Percentiles rank a stretch among this genome's conserved stretches.
Evolutionary conservation across 1,140 invertebrate genomes (phyloP).

Genomic region (Elymnias hypermnestra): DNA sequence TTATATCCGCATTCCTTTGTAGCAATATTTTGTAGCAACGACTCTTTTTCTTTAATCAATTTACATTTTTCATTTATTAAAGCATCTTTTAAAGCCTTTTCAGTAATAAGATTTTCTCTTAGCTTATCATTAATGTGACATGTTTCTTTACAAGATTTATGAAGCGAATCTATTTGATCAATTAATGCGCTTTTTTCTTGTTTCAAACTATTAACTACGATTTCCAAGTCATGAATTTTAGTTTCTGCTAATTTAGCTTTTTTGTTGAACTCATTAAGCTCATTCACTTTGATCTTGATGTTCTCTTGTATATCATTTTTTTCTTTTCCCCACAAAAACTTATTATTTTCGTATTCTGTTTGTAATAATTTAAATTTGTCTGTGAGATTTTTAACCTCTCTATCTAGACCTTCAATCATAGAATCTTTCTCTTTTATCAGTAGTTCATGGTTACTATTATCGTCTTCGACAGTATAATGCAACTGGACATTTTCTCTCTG

Average conservation of each 20-base stretch:
- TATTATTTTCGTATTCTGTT: constrained; percentile 31
- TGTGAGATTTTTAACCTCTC: constrained; percentile 18
- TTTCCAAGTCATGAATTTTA: constrained; percentile 13
- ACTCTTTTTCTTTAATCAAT: constrained; percentile 17
- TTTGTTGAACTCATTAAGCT: constrained; percentile 9
- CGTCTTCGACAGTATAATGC: constrained; percentile 32
- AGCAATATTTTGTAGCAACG: constrained; percentile 15
- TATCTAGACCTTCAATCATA: constrained; percentile 29
- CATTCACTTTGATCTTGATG: constrained; percentile 5
- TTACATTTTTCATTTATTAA: constrained; percentile 27
- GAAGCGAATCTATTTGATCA: constrained; percentile 15
- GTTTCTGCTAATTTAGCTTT: constrained; percentile 4
- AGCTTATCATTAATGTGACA: constrained; percentile 17
- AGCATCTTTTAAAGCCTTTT: constrained; percentile 16
- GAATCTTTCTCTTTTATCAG: constrained; percentile 36
- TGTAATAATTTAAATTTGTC: constrained; percentile 20
- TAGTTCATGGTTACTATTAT: constrained; percentile 35
- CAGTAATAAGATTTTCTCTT: constrained; percentile 13
- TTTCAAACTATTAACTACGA: constrained; percentile 13
- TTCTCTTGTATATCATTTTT: constrained; percentile 21
- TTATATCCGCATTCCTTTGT: constrained; percentile 10
- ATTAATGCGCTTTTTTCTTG: constrained; percentile 15
- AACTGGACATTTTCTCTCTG: constrained; percentile 38
- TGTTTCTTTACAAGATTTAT: constrained; percentile 13
- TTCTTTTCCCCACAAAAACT: constrained; percentile 20